phyloP scores from a whole-genome alignment of 2,888 invertebrate genomes.

The Drosophila subquinaria region DNA sequence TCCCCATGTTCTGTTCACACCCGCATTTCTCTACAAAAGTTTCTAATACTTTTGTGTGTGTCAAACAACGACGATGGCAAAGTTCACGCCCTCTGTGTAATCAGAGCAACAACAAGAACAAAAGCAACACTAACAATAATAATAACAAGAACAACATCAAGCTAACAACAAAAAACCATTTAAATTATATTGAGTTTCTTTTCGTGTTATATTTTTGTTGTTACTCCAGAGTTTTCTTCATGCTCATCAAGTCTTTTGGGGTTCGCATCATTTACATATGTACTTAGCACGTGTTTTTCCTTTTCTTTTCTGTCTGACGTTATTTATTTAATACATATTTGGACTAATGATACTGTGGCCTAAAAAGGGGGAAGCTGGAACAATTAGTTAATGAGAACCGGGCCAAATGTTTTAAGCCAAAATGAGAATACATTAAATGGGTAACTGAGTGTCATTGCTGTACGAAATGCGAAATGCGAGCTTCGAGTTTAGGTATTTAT shows the following conservation, averaged over 20 bases:
- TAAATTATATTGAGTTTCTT: constrained; percentile 72
- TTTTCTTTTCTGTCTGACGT: constrained; percentile 15
- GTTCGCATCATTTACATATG: constrained; percentile 67
- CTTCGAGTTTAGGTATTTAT: constrained; percentile 32
- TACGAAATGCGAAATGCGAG: constrained; percentile 7
- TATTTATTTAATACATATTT: constrained; percentile 13
- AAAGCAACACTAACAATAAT: neutral
- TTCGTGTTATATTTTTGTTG: constrained; percentile 45
- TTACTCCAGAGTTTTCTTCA: constrained; percentile 21
- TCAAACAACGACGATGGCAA: constrained; percentile 36
- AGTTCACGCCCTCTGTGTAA: constrained; percentile 65
- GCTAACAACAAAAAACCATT: constrained; percentile 60
- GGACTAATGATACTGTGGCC: constrained; percentile 6
- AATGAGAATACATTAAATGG: constrained; percentile 53
- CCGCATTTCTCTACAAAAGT: constrained; percentile 15
- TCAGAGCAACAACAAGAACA: constrained; percentile 42
- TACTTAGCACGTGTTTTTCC: constrained; percentile 67
- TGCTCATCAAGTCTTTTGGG: constrained; percentile 35
- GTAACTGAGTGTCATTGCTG: constrained; percentile 12
- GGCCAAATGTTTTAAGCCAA: constrained; percentile 49
- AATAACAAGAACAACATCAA: constrained; percentile 1
- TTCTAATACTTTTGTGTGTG: constrained; percentile 45
- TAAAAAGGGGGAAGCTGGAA: constrained; percentile 14
- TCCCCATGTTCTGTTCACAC: neutral
- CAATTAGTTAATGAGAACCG: constrained; percentile 75